A percentile compares a stretch with the other conserved stretches of the same genome.
Evolutionary conservation across 2,113 vertebrate species (phyloP).

Genomic region (Nerophis lumbriciformis): DNA sequence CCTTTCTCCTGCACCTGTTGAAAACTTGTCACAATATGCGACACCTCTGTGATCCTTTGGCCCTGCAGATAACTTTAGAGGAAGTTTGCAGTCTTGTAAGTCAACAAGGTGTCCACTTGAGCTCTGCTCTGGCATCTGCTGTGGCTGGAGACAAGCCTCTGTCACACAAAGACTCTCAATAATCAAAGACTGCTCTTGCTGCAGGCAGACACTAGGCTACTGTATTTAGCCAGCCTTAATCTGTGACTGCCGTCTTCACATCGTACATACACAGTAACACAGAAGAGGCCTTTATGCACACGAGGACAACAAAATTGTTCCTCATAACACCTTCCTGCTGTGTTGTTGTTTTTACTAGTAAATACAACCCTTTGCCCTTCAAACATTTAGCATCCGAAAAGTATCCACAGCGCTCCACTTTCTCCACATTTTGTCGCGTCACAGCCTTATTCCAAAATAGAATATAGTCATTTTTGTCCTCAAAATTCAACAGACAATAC

Average conservation of each 20-base stretch:
- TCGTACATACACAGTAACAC: constrained; percentile 1
- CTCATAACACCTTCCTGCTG: background rate
- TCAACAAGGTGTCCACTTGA: constrained; percentile 62
- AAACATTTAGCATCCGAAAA: too few species aligned
- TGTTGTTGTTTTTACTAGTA: too few species aligned
- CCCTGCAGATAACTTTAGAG: constrained; percentile 50
- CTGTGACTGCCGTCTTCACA: constrained; percentile 10
- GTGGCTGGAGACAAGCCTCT: constrained; percentile 27
- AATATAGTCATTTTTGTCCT: too few species aligned
- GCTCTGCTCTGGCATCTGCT: constrained; percentile 28
- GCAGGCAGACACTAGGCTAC: too few species aligned
- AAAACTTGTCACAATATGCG: constrained; percentile 35
- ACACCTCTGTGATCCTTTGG: constrained; percentile 32
- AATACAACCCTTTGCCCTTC: too few species aligned
- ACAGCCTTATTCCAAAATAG: too few species aligned
- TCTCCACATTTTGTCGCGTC: too few species aligned
- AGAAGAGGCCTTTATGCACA: background rate
- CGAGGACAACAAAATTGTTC: background rate
- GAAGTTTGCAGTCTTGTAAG: constrained; percentile 54
- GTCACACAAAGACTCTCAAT: background rate
- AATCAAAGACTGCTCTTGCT: constrained; percentile 5
- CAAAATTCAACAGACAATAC: too few species aligned
- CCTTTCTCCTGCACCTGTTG: constrained; percentile 51
- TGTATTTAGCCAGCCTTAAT: too few species aligned
- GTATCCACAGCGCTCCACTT: too few species aligned